These are phyloP conservation scores for Spermophilus dauricus DNA, from an alignment of 2,113 vertebrate species.

Conservation along the genomic window DNA sequence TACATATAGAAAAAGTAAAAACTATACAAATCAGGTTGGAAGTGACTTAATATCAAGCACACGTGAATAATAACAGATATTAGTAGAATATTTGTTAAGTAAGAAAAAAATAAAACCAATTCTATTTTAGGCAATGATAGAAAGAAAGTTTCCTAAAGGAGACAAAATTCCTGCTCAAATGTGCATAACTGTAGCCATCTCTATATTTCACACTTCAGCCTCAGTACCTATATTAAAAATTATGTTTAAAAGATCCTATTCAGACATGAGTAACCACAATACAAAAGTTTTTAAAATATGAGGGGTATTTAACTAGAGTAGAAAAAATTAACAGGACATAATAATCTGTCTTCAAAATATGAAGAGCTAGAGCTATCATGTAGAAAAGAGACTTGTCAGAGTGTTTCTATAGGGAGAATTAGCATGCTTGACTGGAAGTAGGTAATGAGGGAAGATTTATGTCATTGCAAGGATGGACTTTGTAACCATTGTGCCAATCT, in stretches of 20 bases:
- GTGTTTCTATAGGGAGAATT: not conserved
- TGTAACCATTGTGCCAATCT: not conserved
- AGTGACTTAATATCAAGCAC: not conserved
- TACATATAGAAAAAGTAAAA: not conserved
- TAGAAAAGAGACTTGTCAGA: not conserved
- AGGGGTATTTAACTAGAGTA: not conserved
- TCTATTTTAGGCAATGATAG: not conserved
- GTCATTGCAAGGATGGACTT: not conserved
- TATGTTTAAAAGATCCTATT: not conserved
- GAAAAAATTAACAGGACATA: not conserved
- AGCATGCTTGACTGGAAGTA: not conserved
- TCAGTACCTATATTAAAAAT: not conserved
- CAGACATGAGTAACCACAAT: not conserved
- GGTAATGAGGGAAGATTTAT: not conserved
- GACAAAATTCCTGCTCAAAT: constrained; percentile 26
- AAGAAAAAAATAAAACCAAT: not conserved
- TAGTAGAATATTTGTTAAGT: not conserved
- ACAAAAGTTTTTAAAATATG: constrained; percentile 2
- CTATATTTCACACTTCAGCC: not conserved
- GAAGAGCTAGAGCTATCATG: not conserved
- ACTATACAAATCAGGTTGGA: not conserved
- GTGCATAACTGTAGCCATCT: not conserved
- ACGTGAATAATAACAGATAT: not conserved
- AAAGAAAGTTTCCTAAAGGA: not conserved
- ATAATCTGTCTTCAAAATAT: not conserved